phyloP scores from a whole-genome alignment of 2,113 vertebrate genomes.

The Siniperca chuatsi region DNA sequence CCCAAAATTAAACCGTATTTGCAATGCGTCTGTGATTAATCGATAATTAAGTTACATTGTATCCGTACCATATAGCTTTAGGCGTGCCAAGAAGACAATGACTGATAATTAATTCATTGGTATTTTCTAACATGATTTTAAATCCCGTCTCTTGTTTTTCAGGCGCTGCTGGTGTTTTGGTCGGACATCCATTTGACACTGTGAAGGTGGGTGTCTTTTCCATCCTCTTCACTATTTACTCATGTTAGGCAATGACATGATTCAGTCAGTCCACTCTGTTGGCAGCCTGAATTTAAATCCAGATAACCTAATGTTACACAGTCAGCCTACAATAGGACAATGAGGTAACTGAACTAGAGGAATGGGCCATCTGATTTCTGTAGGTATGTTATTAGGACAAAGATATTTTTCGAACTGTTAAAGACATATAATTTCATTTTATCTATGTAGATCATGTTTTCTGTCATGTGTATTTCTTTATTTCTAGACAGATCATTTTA shows the following conservation, averaged over 20 bases:
- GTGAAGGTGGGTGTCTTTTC: slow-evolving; percentile 85
- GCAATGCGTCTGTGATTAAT: not conserved
- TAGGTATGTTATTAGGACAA: not conserved
- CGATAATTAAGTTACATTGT: too few relatives aligned
- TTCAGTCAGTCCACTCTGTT: slow-evolving; percentile 6
- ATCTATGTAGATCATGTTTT: not conserved
- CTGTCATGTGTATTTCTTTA: not conserved
- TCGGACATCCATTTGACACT: slow-evolving; percentile 97
- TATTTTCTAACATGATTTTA: not conserved
- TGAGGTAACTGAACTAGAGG: not conserved
- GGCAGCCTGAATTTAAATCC: slow-evolving; percentile 20
- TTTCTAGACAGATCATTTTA: not conserved
- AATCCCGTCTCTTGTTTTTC: slow-evolving; percentile 13
- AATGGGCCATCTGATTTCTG: not conserved
- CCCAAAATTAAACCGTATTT: not conserved
- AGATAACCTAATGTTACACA: slow-evolving; percentile 22
- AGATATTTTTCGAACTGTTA: not conserved
- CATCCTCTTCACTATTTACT: slow-evolving; percentile 27
- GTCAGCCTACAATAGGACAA: not conserved
- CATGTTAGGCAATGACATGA: slow-evolving; percentile 10
- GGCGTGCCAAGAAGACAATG: not conserved
- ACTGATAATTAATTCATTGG: not conserved
- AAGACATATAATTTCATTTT: not conserved
- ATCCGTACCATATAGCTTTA: not conserved
- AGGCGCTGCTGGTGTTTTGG: slow-evolving; percentile 97